Evolutionary conservation across 2,113 vertebrate species (phyloP).

Genomic region (Plotosus lineatus): DNA sequence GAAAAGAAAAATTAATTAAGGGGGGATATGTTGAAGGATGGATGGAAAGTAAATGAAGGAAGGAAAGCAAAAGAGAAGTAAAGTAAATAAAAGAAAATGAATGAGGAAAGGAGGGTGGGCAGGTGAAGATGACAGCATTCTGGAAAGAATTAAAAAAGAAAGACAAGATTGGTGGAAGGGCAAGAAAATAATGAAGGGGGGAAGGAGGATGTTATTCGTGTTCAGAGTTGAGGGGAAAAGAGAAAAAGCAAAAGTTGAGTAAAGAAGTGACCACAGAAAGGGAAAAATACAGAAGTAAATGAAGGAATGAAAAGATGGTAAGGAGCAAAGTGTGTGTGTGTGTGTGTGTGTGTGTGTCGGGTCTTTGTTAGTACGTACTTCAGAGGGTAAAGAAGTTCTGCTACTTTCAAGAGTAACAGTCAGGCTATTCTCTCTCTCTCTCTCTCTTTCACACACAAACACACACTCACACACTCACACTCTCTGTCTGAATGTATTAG

Average conservation of each 20-base stretch:
- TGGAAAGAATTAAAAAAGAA: neutral
- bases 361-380: slow-evolving; percentile 7
- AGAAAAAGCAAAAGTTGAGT: neutral
- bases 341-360: neutral
- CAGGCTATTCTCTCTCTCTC: neutral
- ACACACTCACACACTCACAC: neutral
- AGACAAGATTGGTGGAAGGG: neutral
- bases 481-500: neutral
- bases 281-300: neutral
- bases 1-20: neutral
- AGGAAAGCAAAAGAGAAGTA: neutral
- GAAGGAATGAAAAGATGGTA: neutral
- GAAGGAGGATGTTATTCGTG: neutral
- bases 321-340: neutral
- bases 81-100: neutral
- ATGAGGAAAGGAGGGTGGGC: neutral
- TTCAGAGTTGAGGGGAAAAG: neutral
- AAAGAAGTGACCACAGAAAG: too few species aligned
- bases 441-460: neutral
- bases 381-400: neutral
- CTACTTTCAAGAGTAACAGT: neutral
- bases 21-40: too few species aligned
- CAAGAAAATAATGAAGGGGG: neutral
- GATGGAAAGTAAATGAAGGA: too few species aligned
- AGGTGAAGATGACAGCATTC: neutral